phyloP scores from a whole-genome alignment of 2,797 vertebrate species.

The Bovichtus diacanthus region DNA sequence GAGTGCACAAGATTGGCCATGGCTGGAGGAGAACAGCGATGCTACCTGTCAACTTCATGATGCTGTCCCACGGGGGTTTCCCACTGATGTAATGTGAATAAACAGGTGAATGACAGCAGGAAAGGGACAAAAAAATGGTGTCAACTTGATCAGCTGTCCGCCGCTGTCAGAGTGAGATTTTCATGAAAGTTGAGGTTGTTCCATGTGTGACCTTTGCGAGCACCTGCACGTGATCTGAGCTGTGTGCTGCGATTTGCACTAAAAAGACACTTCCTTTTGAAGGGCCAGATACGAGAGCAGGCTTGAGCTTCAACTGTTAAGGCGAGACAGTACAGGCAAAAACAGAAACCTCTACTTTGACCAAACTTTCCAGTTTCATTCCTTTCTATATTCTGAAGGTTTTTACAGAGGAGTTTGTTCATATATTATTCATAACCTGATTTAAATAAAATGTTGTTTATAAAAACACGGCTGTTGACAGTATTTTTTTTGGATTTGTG shows the following conservation, averaged over 20 bases:
- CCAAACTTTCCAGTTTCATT: no score
- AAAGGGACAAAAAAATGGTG: constrained; percentile 3
- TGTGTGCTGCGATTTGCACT: constrained; percentile 66
- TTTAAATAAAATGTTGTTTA: no score
- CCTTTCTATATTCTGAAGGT: no score
- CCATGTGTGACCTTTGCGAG: constrained; percentile 48
- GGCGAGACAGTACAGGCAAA: no score
- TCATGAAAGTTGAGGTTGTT: constrained; percentile 52
- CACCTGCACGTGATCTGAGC: constrained; percentile 35
- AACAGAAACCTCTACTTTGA: no score
- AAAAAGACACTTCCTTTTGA: constrained; percentile 72
- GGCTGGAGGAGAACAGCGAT: constrained; percentile 36
- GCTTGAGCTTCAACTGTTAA: constrained; percentile 54
- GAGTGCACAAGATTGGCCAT: constrained; percentile 54
- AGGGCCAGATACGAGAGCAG: constrained; percentile 36
- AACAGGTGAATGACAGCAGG: constrained; percentile 64
- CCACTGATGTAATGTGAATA: constrained; percentile 66
- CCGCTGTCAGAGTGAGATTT: constrained; percentile 31
- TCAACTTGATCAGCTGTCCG: constrained; percentile 56
- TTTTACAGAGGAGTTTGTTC: no score
- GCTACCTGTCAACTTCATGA: constrained; percentile 60
- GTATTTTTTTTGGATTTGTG: no score
- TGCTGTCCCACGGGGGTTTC: constrained; percentile 43
- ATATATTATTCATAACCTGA: no score
- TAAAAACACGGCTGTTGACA: no score